Conservation (phyloP, 2,113 vertebrate genomes). For the Artemisiospiza belli region DNA sequence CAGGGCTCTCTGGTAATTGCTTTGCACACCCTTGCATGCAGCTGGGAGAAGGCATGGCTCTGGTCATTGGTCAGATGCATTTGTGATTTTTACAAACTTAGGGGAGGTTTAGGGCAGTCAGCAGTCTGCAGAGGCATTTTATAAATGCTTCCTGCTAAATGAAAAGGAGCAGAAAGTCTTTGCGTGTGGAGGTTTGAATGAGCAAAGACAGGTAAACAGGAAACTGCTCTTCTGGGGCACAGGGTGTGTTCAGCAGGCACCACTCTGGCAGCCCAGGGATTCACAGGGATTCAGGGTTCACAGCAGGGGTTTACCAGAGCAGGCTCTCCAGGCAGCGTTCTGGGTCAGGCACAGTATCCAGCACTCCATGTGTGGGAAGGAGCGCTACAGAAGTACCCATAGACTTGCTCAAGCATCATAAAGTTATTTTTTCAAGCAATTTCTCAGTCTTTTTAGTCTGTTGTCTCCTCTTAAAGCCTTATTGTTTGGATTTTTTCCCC, state of each 20-base stretch:
- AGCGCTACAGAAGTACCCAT: not conserved
- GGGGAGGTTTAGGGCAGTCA: not conserved
- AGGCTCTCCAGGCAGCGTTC: not conserved
- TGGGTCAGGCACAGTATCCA: fast-evolving
- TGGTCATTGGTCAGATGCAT: fast-evolving
- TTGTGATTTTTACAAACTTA: not conserved
- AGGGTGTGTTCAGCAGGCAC: not conserved
- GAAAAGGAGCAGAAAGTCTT: not conserved
- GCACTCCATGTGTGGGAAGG: fast-evolving
- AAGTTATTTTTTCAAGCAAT: not conserved
- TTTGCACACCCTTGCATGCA: not conserved
- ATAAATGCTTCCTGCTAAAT: not conserved
- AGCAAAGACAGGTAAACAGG: not conserved
- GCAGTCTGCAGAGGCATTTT: not conserved
- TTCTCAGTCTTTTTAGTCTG: not conserved
- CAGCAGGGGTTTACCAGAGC: not conserved
- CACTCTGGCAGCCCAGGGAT: not conserved
- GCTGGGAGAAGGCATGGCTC: not conserved
- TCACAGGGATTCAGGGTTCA: not conserved
- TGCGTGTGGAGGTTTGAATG: not conserved
- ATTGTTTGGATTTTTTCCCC: fast-evolving
- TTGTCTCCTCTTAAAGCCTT: not conserved
- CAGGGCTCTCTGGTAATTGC: not conserved
- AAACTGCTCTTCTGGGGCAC: not conserved
- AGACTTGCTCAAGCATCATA: not conserved